Evolutionary conservation across 2,113 vertebrate genomes (phyloP).

Genomic region (Semicossyphus pulcher): DNA sequence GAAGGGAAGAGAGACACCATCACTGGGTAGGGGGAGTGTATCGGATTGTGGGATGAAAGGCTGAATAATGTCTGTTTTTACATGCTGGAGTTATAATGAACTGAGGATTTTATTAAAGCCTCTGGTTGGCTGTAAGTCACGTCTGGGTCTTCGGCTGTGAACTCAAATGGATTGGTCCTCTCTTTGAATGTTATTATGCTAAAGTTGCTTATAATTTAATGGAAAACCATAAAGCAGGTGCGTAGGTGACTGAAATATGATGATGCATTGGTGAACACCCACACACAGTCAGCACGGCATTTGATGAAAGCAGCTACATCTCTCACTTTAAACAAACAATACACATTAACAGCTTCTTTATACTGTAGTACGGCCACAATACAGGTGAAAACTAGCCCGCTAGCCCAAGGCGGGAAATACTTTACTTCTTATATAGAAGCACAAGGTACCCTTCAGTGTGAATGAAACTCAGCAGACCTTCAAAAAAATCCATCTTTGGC

Average conservation of each 20-base stretch:
- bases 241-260: neutral
- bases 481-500: no score
- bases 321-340: conserved; percentile 2
- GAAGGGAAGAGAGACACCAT: conserved; percentile 29
- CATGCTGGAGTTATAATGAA: conserved; percentile 39
- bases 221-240: neutral
- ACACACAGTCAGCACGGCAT: neutral
- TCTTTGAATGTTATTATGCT: neutral
- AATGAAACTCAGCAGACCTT: no score
- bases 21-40: conserved; percentile 8
- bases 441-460: no score
- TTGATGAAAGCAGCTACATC: conserved; percentile 4
- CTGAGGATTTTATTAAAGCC: conserved; percentile 16
- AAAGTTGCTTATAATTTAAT: conserved; percentile 1
- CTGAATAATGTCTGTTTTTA: conserved; percentile 47
- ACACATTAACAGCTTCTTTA: neutral
- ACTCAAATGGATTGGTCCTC: conserved; percentile 3
- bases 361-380: neutral
- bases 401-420: no score
- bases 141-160: conserved; percentile 19
- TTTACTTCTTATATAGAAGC: no score
- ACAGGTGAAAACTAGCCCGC: no score
- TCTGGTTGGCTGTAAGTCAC: conserved; percentile 24
- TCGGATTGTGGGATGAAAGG: conserved; percentile 32
- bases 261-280: neutral